These are phyloP conservation scores for Micropoecilia bifurca DNA, from an alignment of 2,797 vertebrate species.

Conservation along the genomic window DNA sequence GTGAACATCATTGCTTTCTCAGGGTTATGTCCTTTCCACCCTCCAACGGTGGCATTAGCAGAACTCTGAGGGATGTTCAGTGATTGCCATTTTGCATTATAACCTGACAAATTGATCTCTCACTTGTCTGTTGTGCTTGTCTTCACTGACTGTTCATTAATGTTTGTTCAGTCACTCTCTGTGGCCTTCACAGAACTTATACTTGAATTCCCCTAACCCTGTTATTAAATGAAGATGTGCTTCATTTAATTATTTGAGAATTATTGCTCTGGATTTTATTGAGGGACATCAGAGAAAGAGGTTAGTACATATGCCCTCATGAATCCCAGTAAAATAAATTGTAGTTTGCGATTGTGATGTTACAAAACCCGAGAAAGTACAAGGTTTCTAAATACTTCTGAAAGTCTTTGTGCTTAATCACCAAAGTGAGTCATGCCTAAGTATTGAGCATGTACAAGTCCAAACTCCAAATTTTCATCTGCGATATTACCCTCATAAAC, in stretches of 20 bases:
- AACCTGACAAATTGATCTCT: not conserved
- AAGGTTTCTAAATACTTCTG: not conserved
- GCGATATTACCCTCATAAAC: conserved; percentile 9
- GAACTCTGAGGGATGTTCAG: not conserved
- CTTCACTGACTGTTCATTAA: not conserved
- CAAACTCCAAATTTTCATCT: conserved; percentile 10
- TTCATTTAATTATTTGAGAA: not conserved
- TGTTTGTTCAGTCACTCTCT: not conserved
- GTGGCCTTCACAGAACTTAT: not conserved
- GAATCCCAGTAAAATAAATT: not conserved
- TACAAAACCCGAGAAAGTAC: not conserved
- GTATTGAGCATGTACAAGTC: conserved; percentile 14
- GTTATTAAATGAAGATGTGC: not conserved
- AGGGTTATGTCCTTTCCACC: not conserved
- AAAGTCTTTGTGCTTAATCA: not conserved
- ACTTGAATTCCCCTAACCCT: no score
- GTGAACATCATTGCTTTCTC: not conserved
- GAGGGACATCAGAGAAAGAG: not conserved
- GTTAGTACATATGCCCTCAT: not conserved
- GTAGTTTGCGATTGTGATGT: not conserved
- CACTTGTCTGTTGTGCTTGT: not conserved
- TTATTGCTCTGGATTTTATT: not conserved
- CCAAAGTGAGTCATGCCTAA: not conserved
- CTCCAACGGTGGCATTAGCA: not conserved
- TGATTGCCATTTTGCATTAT: not conserved